A percentile compares a stretch with the other conserved stretches of the same genome.
phyloP scores from a whole-genome alignment of 2,888 invertebrate genomes.

The Athalia rosae region DNA sequence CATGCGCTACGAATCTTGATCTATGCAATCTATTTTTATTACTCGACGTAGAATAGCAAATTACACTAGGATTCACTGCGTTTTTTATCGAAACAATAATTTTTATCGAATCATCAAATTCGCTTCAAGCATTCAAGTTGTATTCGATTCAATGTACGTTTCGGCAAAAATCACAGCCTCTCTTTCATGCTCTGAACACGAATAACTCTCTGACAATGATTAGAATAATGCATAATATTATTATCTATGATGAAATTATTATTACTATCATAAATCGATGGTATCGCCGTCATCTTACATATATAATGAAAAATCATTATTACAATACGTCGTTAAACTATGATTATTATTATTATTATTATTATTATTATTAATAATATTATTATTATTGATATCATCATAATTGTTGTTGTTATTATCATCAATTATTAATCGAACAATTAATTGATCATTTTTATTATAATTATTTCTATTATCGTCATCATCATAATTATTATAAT shows the following conservation, averaged over 20 bases:
- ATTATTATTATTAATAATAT: slow-evolving; percentile 28
- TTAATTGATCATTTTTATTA: slow-evolving; percentile 5
- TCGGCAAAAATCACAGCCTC: slow-evolving; percentile 55
- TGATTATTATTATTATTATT: slow-evolving; percentile 37
- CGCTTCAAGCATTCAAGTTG: background rate
- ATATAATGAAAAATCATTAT: no score
- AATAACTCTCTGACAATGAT: slow-evolving; percentile 68
- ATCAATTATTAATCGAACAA: background rate
- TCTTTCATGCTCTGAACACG: slow-evolving; percentile 62
- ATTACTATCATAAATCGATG: background rate
- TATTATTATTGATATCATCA: slow-evolving; percentile 24
- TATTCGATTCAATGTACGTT: slow-evolving; percentile 38
- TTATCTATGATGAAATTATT: slow-evolving; percentile 56
- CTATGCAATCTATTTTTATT: slow-evolving; percentile 74
- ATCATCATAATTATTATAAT: background rate
- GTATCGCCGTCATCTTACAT: no score
- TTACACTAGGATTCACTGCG: slow-evolving; percentile 51
- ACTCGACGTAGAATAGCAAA: slow-evolving; percentile 63
- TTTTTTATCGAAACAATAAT: slow-evolving; percentile 50
- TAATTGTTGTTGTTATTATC: slow-evolving; percentile 42
- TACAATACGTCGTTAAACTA: no score
- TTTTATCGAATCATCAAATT: background rate
- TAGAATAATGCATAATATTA: slow-evolving; percentile 63
- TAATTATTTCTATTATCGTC: slow-evolving; percentile 9
- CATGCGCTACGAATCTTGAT: slow-evolving; percentile 71